Base-by-base conservation (phyloP, 2,797 vertebrate species). In the Champsocephalus gunnari region DNA sequence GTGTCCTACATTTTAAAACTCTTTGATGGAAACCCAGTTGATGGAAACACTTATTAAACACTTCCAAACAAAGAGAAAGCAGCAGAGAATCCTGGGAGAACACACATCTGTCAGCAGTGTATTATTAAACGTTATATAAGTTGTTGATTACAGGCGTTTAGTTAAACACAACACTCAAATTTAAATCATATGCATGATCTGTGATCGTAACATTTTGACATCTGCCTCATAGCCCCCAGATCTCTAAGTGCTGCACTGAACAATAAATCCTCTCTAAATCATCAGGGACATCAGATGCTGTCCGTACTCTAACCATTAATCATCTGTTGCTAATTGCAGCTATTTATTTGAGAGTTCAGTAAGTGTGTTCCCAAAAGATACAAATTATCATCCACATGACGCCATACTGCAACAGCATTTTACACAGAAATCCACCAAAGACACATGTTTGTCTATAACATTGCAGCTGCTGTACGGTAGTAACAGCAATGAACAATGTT, bases 191-290 rank as follows among this genome's bases (percentile, higher is more conserved):
- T 24, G 38, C 13, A 58, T n/a, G 3, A 60, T 57, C 17, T 32
- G 24, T 19, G 55, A 68, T 58, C 63, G 34, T 38, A 77, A 55
- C 60, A 70, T 28, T 62, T 43, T 55, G 55, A 48, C 50, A 34
- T 12, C 6, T 1, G 24, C 43, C 48, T 59, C 21, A 5, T n/a
- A 5, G 70, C 43, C 16, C 19, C 47, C 9, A n/a, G 45, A 53
- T 71, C 51, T 66, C 32, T 45, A n/a, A 67, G 44, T 59, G 54
- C 28, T 65, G 57, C 14, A 8, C 59, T 49, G 47, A 85, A 71
- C 59, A 73, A 51, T 69, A 75, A 72, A 81, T 77, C 69, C 63
- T 65, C 57, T 57, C 50, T 68, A 77, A 84, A 61, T 78, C 60
- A 77, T 28, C 4, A 0, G 49, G 80, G 74, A 61, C 49, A 55